Percentiles rank a stretch among this genome's conserved stretches.
Conservation (phyloP, 2,888 invertebrate species). For the Limenitis camilla region DNA sequence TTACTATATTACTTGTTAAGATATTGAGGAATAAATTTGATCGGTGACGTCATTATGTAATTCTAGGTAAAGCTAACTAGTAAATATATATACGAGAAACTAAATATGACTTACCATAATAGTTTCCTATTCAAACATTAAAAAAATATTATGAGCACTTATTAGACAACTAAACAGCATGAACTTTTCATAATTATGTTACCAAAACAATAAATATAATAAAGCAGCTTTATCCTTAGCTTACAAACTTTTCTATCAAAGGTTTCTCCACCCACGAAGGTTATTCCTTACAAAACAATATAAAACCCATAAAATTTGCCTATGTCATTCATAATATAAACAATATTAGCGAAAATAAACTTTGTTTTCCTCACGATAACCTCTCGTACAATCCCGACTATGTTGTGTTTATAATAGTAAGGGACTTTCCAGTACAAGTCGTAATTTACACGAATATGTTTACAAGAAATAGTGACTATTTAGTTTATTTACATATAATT, state of each 20-base stretch:
- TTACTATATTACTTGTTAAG: too few species aligned
- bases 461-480: not conserved
- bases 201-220: not conserved
- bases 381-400: constrained; percentile 5
- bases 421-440: constrained; percentile 3
- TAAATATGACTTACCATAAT: too few species aligned
- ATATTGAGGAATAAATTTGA: too few species aligned
- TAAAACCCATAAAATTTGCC: constrained; percentile 14
- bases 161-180: too few species aligned
- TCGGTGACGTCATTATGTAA: too few species aligned
- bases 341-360: constrained; percentile 6
- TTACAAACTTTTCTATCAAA: constrained; percentile 1
- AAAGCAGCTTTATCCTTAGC: not conserved
- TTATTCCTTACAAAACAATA: constrained; percentile 4
- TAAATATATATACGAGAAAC: too few species aligned
- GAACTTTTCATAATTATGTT: too few species aligned
- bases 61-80: too few species aligned
- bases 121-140: too few species aligned
- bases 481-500: too few species aligned
- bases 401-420: not conserved
- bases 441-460: not conserved
- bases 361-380: constrained; percentile 16
- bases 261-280: constrained; percentile 9
- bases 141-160: too few species aligned
- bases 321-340: constrained; percentile 8